Evolutionary conservation across 2,888 invertebrate genomes (phyloP).

Genomic region (Melipona bicolor): DNA sequence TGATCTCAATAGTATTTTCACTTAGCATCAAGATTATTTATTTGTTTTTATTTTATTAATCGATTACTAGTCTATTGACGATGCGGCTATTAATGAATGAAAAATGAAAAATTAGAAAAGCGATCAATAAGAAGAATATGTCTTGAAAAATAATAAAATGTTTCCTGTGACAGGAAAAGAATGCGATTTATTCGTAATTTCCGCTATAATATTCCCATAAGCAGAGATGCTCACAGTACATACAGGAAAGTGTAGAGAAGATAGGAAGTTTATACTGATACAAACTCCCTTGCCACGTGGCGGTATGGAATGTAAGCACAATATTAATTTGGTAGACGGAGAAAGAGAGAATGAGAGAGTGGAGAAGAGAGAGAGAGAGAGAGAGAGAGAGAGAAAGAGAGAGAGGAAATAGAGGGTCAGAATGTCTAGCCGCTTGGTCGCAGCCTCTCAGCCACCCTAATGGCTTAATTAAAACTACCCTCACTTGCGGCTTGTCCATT

Average conservation of each 20-base stretch:
- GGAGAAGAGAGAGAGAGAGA: constrained; percentile 57
- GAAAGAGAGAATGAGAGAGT: constrained; percentile 47
- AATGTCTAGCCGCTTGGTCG: constrained; percentile 75
- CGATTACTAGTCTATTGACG: neutral
- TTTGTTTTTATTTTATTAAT: too few species aligned
- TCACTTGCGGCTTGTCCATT: constrained; percentile 71
- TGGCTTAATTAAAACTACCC: constrained; percentile 84
- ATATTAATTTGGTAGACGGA: constrained; percentile 81
- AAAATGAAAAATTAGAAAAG: neutral
- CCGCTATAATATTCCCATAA: constrained; percentile 46
- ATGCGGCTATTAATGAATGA: neutral
- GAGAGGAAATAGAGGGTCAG: constrained; percentile 62
- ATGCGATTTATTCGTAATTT: constrained; percentile 46
- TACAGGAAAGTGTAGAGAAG: constrained; percentile 31
- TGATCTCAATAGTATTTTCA: too few species aligned
- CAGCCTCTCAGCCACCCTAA: constrained; percentile 82
- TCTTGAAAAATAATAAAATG: neutral
- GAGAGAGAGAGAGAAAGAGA: constrained; percentile 54
- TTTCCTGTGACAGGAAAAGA: neutral
- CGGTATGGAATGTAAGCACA: constrained; percentile 71
- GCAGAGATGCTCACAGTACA: constrained; percentile 12
- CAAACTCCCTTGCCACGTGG: constrained; percentile 57
- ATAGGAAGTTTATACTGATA: constrained; percentile 57
- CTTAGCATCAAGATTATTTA: too few species aligned
- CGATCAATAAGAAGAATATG: neutral